A percentile compares a stretch with the other conserved stretches of the same genome.
These are phyloP conservation scores for Crocodylus rhombifer DNA, from an alignment of 2,797 vertebrate species.

Conservation along the genomic window DNA sequence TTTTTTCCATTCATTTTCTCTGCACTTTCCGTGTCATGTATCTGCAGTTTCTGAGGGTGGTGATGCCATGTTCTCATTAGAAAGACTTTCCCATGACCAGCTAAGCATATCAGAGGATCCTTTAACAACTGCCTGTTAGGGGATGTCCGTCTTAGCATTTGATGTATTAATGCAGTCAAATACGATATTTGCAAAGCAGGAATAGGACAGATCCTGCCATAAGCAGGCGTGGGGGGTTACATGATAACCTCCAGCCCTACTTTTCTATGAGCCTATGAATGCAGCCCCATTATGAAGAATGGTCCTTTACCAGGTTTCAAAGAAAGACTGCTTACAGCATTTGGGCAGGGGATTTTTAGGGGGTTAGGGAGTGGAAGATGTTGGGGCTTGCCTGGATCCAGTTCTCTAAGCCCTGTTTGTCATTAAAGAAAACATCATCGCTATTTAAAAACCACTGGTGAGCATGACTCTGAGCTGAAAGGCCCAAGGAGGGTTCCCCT, in stretches of 20 bases:
- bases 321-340: background rate
- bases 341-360: background rate
- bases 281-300: background rate
- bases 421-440: background rate
- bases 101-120: background rate
- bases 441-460: background rate
- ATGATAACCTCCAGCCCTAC: background rate
- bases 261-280: no score
- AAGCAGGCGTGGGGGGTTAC: background rate
- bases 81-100: background rate
- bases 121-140: background rate
- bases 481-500: background rate
- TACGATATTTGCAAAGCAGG: no score
- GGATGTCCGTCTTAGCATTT: background rate
- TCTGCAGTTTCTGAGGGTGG: background rate
- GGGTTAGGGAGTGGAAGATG: background rate
- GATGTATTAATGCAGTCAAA: background rate
- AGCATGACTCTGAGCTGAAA: fast-evolving
- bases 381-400: background rate
- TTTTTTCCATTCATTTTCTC: background rate
- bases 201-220: no score
- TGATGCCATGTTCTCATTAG: background rate
- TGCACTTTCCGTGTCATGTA: background rate
- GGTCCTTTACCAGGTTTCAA: background rate
- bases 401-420: background rate